Base-by-base conservation (phyloP, 2,797 vertebrate species). In the Semaprochilodus insignis region DNA sequence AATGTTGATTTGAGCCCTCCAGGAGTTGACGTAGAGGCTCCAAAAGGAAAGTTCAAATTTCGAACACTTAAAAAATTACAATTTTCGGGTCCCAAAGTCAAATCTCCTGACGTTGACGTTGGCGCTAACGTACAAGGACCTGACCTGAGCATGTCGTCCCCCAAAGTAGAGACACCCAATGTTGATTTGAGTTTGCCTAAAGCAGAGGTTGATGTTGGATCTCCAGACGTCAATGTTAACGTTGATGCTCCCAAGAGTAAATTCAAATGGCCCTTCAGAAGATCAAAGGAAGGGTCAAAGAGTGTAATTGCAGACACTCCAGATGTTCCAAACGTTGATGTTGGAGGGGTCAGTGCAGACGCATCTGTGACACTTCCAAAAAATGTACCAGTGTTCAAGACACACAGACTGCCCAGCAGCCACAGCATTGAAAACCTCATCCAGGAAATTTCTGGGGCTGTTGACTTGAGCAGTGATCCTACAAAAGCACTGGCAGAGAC, bases 371-470 rank as follows among this genome's bases (percentile, higher is more conserved):
- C 15, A 59, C 83, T 91, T 52, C 80, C 87, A 67, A 84, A 91
- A 73, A 59, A 52, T 25, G 15, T 94, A 72, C 94, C 94, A 13
- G 1, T 73, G 15, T 96, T 95, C 85, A 94, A 88, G 84, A 8
- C 86, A 52, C 95, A 96, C 89, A 90, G 16, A 63, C 85, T 94
- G 36, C 94, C 93, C 31, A 77, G 0, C 27, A 78, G 34, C 86
- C 89, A 0, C 86, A 90, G 0, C 81, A 62, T 90, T 25, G 87
- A 85, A 25, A 63, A 21, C 21, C 0, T 81, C 19, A 34, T 85
- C 8, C 7, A 83, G 44, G 31, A 90, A 52, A 62, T 8, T 17
- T 15, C 2, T 21, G 71, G 67, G 63, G 81, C 25, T 14, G 15
- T 87, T 57, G 54, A n/a, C 60, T 81, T 92, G 17, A 15, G 13